These are phyloP conservation scores for Tipula unca DNA, from an alignment of 2,888 invertebrate species.

Conservation along the genomic window DNA sequence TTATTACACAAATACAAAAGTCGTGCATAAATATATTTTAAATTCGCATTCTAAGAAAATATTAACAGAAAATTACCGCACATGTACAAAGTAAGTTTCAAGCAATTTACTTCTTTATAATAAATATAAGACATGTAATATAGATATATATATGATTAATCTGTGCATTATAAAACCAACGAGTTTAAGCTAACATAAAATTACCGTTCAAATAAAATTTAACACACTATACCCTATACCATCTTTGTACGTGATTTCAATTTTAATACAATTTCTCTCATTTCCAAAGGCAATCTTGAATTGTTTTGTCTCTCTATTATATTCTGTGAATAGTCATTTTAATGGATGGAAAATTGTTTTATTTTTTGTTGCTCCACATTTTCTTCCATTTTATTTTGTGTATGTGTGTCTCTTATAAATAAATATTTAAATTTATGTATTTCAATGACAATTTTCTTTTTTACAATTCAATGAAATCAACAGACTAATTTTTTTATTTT, in stretches of 20 bases:
- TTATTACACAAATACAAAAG: too few relatives aligned
- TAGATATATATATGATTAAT: too few relatives aligned
- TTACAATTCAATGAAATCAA: neutral
- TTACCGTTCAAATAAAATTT: neutral
- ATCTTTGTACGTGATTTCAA: neutral
- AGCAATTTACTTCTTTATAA: too few relatives aligned
- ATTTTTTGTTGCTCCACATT: neutral
- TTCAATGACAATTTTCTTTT: neutral
- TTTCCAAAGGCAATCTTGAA: neutral
- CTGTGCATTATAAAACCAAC: too few relatives aligned
- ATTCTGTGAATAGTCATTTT: neutral
- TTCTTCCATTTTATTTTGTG: neutral
- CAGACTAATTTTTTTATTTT: neutral
- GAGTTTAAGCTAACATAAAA: neutral
- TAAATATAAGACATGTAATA: too few relatives aligned
- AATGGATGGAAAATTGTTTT: neutral
- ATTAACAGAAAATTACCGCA: too few relatives aligned
- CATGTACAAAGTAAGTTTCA: too few relatives aligned
- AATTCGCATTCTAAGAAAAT: too few relatives aligned
- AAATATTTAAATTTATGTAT: neutral
- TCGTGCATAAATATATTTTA: too few relatives aligned
- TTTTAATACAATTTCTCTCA: neutral
- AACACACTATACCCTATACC: neutral
- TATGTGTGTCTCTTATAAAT: neutral
- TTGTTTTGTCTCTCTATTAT: neutral